Evolutionary conservation across 2,113 vertebrate genomes (phyloP), one percentile per base, ranked within the genome.

Genomic region (Lamprotornis superbus): DNA sequence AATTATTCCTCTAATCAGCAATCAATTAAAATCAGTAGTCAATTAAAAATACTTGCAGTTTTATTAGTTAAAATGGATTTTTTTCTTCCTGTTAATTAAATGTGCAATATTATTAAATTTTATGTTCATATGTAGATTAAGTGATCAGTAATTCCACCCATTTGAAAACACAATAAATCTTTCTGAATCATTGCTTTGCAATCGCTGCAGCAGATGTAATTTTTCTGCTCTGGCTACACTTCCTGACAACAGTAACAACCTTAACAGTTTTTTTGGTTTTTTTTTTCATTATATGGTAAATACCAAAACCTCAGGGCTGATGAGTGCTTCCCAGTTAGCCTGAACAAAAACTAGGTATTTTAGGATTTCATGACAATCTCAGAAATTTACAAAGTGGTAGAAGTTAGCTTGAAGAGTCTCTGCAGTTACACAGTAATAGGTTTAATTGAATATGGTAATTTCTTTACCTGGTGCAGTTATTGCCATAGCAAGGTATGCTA

Each of bases 321-420:
- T 42, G 3, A 7, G 2, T 39, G 3, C 7, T 86, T 63, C 20
- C 12, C 4, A 42, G 7, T 52, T 33, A 2, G 2, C 8, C 25
- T 57, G 27, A 64, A 65, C 10, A 5, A 65, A 83, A 87, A 13
- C 10, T n/a, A 37, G 18, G 6, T n/a, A 64, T 22, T 31, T 80
- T 44, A 74, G 28, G 65, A 44, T 28, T 2, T 0, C 20, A 23
- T 44, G 30, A 25, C 39, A 70, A 10, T 27, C 33, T 46, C 15
- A 46, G 53, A 59, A 44, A 73, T 31, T 64, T 87, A 39, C 6
- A 59, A 59, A 39, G 7, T 33, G 39, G 10, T 18, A 35, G 15
- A 64, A 85, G 7, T 85, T 55, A 82, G 8, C 18, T 33, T 20
- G 50, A 71, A 63, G 25, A 59, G 7, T 18, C 18, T 67, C 52